phyloP scores from a whole-genome alignment of 2,888 invertebrate genomes.

The Erebia aethiops region DNA sequence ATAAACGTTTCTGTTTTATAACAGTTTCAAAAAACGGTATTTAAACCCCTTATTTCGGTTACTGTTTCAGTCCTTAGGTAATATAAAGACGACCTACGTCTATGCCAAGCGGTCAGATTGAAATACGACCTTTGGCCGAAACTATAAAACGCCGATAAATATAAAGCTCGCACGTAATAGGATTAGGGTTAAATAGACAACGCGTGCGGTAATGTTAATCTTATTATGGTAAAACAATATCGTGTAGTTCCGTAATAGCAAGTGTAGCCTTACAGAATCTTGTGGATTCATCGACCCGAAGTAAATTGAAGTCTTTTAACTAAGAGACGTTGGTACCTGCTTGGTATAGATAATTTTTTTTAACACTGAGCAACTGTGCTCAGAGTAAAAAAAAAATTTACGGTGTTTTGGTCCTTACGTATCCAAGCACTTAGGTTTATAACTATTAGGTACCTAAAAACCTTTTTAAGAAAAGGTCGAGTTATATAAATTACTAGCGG shows the following conservation, averaged over 20 bases:
- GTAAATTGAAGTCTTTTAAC: neutral
- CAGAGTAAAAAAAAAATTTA: too few relatives aligned
- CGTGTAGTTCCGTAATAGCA: neutral
- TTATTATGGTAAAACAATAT: constrained; percentile 4
- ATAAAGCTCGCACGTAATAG: constrained; percentile 5
- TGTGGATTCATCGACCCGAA: neutral
- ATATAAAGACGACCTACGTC: neutral
- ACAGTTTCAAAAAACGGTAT: too few relatives aligned
- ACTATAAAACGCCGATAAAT: constrained; percentile 5
- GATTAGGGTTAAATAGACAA: constrained; percentile 13
- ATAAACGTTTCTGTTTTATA: too few relatives aligned
- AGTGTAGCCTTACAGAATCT: neutral
- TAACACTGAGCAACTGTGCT: too few relatives aligned
- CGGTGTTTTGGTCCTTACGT: too few relatives aligned
- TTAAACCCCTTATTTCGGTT: too few relatives aligned
- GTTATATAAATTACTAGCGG: too few relatives aligned
- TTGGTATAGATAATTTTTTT: too few relatives aligned
- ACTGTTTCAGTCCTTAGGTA: too few relatives aligned
- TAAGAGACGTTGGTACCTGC: neutral
- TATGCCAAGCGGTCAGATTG: neutral
- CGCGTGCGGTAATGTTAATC: constrained; percentile 2
- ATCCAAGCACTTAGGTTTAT: too few relatives aligned
- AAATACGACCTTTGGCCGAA: constrained; percentile 11
- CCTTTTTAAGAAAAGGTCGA: too few relatives aligned
- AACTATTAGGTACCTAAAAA: too few relatives aligned